Conservation (phyloP, 2,113 vertebrate species). For the Aphelocoma coerulescens region DNA sequence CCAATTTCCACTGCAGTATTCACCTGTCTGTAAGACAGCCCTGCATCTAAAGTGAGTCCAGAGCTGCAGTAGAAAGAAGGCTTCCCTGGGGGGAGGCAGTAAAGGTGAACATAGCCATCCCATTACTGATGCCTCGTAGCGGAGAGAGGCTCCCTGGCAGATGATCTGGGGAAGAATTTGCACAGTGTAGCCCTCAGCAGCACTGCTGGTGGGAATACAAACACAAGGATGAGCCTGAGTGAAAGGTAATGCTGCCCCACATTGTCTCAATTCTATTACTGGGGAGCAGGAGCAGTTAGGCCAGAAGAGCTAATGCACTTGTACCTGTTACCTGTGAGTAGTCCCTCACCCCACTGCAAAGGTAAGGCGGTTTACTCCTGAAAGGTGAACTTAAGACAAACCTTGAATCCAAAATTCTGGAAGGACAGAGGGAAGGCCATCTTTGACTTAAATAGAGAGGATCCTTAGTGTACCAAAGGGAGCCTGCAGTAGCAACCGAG, state of each 20-base stretch:
- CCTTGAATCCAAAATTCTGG: not conserved
- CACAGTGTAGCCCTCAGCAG: not conserved
- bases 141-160: not conserved
- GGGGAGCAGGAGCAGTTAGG: not conserved
- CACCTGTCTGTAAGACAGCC: not conserved
- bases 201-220: not conserved
- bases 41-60: not conserved
- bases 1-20: conserved; percentile 32
- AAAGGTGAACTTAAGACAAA: not conserved
- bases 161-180: not conserved
- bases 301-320: not conserved
- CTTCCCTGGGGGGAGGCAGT: not conserved
- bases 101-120: not conserved
- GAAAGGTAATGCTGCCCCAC: not conserved
- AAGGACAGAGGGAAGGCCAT: not conserved
- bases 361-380: not conserved
- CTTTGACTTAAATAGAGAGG: not conserved
- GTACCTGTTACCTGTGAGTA: not conserved
- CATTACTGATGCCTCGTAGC: not conserved
- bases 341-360: not conserved
- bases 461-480: not conserved
- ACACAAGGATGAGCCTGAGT: not conserved
- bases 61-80: not conserved
- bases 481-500: not conserved
- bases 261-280: not conserved